Evolutionary conservation across 2,888 invertebrate species (phyloP).

Genomic region (Eueremaeus valkanovi): DNA sequence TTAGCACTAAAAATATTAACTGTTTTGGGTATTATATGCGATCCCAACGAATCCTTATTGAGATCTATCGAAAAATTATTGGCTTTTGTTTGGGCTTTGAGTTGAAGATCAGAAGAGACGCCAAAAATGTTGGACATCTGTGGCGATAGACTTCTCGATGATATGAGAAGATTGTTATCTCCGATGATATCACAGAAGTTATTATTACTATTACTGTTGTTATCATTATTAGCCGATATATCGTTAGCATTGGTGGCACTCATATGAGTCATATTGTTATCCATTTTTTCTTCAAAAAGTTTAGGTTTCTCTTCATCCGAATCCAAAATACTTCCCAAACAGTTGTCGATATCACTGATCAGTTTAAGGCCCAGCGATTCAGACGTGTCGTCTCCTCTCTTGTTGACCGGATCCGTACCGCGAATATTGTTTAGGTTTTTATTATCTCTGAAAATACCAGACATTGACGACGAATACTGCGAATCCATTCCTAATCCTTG

Average conservation of each 20-base stretch:
- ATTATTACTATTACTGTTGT: background rate
- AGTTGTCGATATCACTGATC: constrained; percentile 33
- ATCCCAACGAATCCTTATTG: constrained; percentile 32
- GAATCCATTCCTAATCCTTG: background rate
- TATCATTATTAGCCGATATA: constrained; percentile 2
- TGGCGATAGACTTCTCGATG: constrained; percentile 25
- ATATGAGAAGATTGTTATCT: constrained; percentile 16
- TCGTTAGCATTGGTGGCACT: constrained; percentile 14
- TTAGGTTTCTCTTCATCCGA: constrained; percentile 14
- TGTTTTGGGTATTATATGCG: constrained; percentile 12
- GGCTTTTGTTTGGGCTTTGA: background rate
- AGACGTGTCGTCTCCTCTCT: background rate
- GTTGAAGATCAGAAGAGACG: constrained; percentile 18
- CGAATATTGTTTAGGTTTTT: background rate
- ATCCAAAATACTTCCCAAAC: constrained; percentile 34
- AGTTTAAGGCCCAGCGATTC: constrained; percentile 23
- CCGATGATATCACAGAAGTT: constrained; percentile 29
- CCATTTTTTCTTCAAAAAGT: constrained; percentile 8
- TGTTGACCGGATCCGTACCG: background rate
- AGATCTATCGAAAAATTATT: constrained; percentile 35
- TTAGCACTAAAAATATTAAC: background rate
- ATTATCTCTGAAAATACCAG: background rate
- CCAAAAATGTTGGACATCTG: constrained; percentile 21
- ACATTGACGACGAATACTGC: background rate
- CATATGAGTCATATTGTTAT: background rate